Evolutionary conservation across 2,113 vertebrate genomes (phyloP).

Genomic region (Zonotrichia leucophrys): DNA sequence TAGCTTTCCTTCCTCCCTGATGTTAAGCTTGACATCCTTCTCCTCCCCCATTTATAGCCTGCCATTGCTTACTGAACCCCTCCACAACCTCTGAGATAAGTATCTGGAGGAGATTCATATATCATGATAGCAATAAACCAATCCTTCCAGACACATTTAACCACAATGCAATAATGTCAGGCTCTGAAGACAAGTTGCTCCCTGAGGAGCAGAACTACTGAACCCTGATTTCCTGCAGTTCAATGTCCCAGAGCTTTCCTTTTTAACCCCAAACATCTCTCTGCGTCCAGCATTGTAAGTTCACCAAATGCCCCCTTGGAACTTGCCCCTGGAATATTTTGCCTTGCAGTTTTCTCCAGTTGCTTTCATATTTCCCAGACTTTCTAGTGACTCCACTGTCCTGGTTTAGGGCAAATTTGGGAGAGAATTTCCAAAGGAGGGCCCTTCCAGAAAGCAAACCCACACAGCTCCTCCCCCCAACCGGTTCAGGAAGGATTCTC

Average conservation of each 20-base stretch:
- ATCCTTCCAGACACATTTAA: constrained; percentile 14
- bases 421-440: too few species aligned
- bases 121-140: constrained; percentile 40
- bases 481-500: too few species aligned
- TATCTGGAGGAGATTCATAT: constrained; percentile 25
- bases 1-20: constrained; percentile 43
- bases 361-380: neutral
- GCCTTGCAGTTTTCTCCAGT: neutral
- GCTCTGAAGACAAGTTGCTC: constrained; percentile 42
- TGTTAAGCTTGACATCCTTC: constrained; percentile 36
- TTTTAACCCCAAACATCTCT: neutral
- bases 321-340: neutral
- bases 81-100: neutral
- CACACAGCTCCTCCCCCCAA: too few species aligned
- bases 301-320: neutral
- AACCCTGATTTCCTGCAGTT: constrained; percentile 46
- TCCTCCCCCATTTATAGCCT: constrained; percentile 48
- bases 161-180: constrained; percentile 12
- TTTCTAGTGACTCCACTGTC: neutral
- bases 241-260: neutral
- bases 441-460: too few species aligned
- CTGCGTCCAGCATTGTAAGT: neutral
- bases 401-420: too few species aligned
- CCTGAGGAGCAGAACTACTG: constrained; percentile 25
- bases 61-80: constrained; percentile 13